These are phyloP conservation scores for Ceyx cyanopectus DNA, from an alignment of 2,113 vertebrate genomes.

Conservation along the genomic window DNA sequence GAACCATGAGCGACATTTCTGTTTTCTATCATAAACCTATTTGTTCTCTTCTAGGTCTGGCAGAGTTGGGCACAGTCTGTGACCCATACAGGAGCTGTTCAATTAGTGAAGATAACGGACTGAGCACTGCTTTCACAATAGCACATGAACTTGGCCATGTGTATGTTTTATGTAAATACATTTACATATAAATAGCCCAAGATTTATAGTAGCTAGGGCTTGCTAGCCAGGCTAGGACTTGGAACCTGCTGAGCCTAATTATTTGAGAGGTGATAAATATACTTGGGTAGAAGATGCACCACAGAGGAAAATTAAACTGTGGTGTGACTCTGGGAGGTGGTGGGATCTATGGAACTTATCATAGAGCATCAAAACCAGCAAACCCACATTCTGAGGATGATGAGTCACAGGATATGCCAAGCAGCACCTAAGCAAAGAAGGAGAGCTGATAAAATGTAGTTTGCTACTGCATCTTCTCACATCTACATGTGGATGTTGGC, in stretches of 20 bases:
- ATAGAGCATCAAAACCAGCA: background rate
- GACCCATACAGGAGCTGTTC: slow-evolving; percentile 97
- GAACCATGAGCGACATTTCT: background rate
- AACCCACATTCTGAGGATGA: background rate
- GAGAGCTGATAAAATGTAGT: background rate
- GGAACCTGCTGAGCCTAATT: background rate
- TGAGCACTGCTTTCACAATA: slow-evolving; percentile 97
- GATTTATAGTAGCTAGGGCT: slow-evolving; percentile 10
- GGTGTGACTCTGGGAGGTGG: background rate
- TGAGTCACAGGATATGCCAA: background rate
- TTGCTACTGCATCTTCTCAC: background rate
- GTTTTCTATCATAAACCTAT: slow-evolving; percentile 38
- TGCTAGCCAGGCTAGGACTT: background rate
- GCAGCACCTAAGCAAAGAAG: background rate
- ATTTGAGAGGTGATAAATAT: background rate
- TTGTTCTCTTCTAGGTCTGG: slow-evolving; percentile 84
- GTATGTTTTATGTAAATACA: slow-evolving; percentile 83
- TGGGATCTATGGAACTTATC: background rate
- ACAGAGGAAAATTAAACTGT: background rate
- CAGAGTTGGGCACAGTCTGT: slow-evolving; percentile 95
- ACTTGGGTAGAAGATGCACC: background rate
- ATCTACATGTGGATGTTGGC: rapidly evolving
- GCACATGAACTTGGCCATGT: slow-evolving; percentile 98
- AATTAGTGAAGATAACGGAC: slow-evolving; percentile 95
- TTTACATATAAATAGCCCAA: slow-evolving; percentile 52